These are phyloP conservation scores for Micropterix aruncella DNA, from an alignment of 2,888 invertebrate genomes.

Conservation along the genomic window DNA sequence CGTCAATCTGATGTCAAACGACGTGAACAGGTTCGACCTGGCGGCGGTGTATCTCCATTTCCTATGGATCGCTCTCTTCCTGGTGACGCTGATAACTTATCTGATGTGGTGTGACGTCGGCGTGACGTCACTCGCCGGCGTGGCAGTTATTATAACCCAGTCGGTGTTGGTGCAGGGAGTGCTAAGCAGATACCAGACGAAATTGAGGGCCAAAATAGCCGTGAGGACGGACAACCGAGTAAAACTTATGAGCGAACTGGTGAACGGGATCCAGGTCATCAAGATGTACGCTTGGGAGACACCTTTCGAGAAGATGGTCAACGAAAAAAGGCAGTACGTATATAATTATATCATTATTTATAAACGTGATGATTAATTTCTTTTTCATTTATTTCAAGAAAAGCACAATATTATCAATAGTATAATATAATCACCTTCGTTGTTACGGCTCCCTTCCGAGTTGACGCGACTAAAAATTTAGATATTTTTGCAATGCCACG, in stretches of 20 bases:
- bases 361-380: no score
- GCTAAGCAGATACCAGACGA: slow-evolving; percentile 29
- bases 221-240: slow-evolving; percentile 60
- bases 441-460: no score
- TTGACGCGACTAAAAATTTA: no score
- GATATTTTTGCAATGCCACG: no score
- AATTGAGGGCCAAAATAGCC: slow-evolving; percentile 45
- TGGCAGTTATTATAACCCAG: slow-evolving; percentile 26
- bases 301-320: slow-evolving; percentile 56
- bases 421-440: no score
- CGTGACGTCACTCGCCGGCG: slow-evolving; percentile 29
- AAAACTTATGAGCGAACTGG: slow-evolving; percentile 66
- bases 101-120: slow-evolving; percentile 26
- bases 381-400: no score
- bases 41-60: slow-evolving; percentile 36
- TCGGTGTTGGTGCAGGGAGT: slow-evolving; percentile 43
- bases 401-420: no score
- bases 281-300: slow-evolving; percentile 84
- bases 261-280: slow-evolving; percentile 65
- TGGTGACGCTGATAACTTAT: slow-evolving; percentile 27
- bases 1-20: slow-evolving; percentile 42
- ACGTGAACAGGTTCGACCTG: slow-evolving; percentile 41
- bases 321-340: slow-evolving; percentile 53
- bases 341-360: no score
- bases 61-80: slow-evolving; percentile 37